Base-by-base conservation (phyloP, 2,797 vertebrate species). In the Pantherophis alleghaniensis region DNA sequence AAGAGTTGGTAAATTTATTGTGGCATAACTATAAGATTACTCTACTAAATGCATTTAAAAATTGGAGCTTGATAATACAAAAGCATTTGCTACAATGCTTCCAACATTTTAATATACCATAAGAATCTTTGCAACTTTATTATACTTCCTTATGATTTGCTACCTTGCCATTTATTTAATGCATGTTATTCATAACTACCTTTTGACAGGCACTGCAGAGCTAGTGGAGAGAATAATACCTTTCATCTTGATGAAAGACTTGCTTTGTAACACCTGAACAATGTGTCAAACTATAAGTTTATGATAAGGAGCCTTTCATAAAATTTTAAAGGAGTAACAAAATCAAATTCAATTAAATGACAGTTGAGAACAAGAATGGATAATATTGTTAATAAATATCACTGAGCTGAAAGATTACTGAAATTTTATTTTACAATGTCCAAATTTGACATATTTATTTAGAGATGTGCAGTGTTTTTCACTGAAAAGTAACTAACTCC, bases 181-280 rank as follows among this genome's bases (percentile, higher is more conserved):
- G 11, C 0, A 0, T 20, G 22, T 22, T 95, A 55, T 13, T 86
- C 14, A 47, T 22, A 47, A 83, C 10, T 83, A 11, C 37, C 94
- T 4, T 20, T 20, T 89, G 42, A 26, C 66, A 2, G 89, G 11
- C 92, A 92, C 7, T 53, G 88, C 90, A 88, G 87, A 92, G 10
- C 18, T 87, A 14, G 20, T 18, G 59, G 83, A 94, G 91, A 94
- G 89, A 92, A 89, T 11, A 3, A 42, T 6, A 22, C 56, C 74
- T 93, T 83, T 83, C 7, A 63, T 94, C 47, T 88, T 69, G 42
- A 83, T 83, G 42, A 92, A 88, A 5, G 95, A 96, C 94, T 87
- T 87, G 16, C 59, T 87, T 16, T 94, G 86, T 86, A 63, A 51
- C 87, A 90, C 83, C 5, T 37, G 90, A 90, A 89, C 42, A 89